Percentiles rank a stretch among this genome's conserved stretches.
phyloP scores from a whole-genome alignment of 1,140 invertebrate species.

The Mylabris phalerata region DNA sequence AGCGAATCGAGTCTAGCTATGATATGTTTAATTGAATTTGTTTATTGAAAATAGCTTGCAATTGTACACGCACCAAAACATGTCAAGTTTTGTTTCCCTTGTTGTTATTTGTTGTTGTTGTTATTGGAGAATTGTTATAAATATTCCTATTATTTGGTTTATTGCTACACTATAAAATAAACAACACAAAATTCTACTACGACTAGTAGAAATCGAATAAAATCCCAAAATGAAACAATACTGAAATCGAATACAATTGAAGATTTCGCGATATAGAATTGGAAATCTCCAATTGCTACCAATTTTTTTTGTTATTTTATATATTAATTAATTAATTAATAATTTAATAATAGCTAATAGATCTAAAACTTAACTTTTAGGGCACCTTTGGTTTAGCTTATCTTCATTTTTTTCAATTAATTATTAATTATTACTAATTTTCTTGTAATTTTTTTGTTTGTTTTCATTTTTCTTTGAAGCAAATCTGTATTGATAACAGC shows the following conservation, averaged over 20 bases:
- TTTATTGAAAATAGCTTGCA: constrained; percentile 6
- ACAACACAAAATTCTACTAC: constrained; percentile 22
- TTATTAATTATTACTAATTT: neutral
- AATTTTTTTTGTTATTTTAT: neutral
- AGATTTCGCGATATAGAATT: neutral
- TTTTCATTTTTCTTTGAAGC: too few relatives aligned
- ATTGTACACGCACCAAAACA: constrained; percentile 4
- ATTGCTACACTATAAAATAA: constrained; percentile 36
- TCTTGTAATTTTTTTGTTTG: neutral
- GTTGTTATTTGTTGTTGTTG: neutral
- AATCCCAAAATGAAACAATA: constrained; percentile 17
- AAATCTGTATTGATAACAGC: neutral
- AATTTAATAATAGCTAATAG: constrained; percentile 23
- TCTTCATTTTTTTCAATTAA: constrained; percentile 20
- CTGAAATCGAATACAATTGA: neutral
- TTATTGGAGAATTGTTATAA: neutral
- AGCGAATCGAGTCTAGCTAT: constrained; percentile 9
- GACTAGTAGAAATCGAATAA: constrained; percentile 13
- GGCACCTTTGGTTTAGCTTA: constrained; percentile 47
- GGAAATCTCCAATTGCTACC: neutral
- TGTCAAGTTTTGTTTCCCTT: neutral
- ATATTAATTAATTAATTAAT: neutral
- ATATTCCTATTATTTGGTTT: constrained; percentile 26
- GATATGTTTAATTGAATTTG: constrained; percentile 22
- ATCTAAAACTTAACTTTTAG: constrained; percentile 44